phyloP scores from a whole-genome alignment of 1,140 invertebrate genomes.

The Telenomus remus region DNA sequence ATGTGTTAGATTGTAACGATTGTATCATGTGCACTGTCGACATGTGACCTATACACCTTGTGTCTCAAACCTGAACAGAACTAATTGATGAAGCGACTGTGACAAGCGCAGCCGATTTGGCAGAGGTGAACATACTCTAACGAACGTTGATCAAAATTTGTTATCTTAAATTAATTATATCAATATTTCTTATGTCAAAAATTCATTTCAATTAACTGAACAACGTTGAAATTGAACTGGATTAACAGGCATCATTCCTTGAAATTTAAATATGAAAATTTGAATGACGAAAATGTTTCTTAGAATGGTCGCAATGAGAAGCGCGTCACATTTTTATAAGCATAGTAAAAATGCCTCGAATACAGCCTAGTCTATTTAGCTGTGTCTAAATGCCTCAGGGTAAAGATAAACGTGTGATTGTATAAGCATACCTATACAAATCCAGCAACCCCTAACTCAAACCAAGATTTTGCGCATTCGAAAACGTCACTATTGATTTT shows the following conservation, averaged over 20 bases:
- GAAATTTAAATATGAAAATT: too few relatives aligned
- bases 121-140: constrained; percentile 6
- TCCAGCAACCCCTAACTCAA: constrained; percentile 31
- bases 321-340: constrained; percentile 38
- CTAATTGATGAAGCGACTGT: constrained; percentile 33
- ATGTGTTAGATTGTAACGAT: background rate
- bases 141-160: too few relatives aligned
- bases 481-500: constrained; percentile 41
- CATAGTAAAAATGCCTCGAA: constrained; percentile 26
- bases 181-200: background rate
- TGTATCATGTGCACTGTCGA: constrained; percentile 12
- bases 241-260: too few relatives aligned
- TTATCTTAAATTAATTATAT: too few relatives aligned
- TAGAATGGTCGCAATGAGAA: constrained; percentile 9
- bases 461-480: constrained; percentile 28
- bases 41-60: constrained; percentile 19
- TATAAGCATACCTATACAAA: constrained; percentile 12
- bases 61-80: constrained; percentile 22
- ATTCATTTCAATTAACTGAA: too few relatives aligned
- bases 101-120: constrained; percentile 14
- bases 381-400: constrained; percentile 41
- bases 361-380: constrained; percentile 20
- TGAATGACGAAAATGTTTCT: constrained; percentile 26
- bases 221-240: too few relatives aligned
- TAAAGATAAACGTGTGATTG: constrained; percentile 13